Conservation (phyloP, 2,113 vertebrate species). For the Diphyllodes magnificus region DNA sequence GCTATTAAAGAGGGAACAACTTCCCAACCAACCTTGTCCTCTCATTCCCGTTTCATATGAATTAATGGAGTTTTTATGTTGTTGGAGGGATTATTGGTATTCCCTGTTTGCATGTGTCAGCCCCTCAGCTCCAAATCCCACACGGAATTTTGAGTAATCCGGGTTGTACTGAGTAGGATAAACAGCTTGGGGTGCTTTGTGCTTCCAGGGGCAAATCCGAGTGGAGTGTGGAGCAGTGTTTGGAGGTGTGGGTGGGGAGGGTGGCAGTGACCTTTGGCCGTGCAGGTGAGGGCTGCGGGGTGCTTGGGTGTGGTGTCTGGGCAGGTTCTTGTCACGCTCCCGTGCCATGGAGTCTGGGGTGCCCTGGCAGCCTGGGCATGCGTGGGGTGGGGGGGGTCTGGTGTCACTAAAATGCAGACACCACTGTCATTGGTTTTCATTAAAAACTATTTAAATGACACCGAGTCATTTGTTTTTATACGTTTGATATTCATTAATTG, state of each 20-base stretch:
- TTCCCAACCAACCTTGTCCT: not conserved
- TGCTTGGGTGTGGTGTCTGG: slow-evolving; percentile 32
- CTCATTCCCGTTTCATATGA: rapidly evolving
- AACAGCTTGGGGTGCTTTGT: not conserved
- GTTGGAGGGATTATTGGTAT: not conserved
- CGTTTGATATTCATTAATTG: not conserved
- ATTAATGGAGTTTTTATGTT: not conserved
- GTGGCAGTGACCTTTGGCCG: slow-evolving; percentile 61
- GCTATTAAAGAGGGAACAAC: not conserved
- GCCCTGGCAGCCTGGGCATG: not conserved
- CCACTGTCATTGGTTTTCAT: not conserved
- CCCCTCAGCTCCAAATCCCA: not conserved
- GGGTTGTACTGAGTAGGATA: not conserved
- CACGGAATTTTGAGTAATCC: slow-evolving; percentile 1
- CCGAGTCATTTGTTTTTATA: rapidly evolving
- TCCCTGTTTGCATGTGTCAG: not conserved
- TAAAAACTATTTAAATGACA: not conserved
- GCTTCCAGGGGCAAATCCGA: not conserved
- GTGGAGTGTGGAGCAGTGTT: not conserved
- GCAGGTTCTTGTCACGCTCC: not conserved
- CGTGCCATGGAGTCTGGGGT: not conserved
- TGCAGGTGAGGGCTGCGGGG: not conserved
- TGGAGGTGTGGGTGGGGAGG: not conserved
- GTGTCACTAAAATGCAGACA: not conserved
- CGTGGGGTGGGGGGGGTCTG: not conserved